Base-by-base conservation (phyloP, 1,140 invertebrate genomes). In the Heliconius eleuchia region DNA sequence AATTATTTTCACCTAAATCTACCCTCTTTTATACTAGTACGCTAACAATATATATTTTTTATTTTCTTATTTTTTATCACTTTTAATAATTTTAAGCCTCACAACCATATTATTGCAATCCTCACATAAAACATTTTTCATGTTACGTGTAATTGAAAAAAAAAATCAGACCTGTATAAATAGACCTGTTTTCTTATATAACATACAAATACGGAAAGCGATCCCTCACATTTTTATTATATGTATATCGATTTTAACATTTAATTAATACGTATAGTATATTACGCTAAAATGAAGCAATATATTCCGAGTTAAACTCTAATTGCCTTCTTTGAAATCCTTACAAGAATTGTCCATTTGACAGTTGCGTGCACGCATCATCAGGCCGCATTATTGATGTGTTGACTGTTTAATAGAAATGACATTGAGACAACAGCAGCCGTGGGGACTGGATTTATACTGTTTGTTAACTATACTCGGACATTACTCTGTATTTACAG, bases 351-450 rank as follows among this genome's bases (percentile, higher is more conserved):
- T 30, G 23, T 30, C 9, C 60, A 66, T 30, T 66, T 66, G 60
- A 13, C 19, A 23, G 57, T 42, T 50, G 74, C 60, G 74, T 70
- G 60, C 23, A 70, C 74, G 57, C 60, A 70, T 66, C 60, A 30
- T 66, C 27, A 5, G 0, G 60, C 23, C 42, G 42, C 74, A 76
- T 75, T 60, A 60, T 39, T 23, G 52, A 60, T 23, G 73, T 30
- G 23, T 60, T 27, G 74, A 76, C 46, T 5, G 16, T 37, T 71
- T 76, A 66, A 76, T 76, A 37, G 57, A 42, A 77, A 72, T 70
- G 76, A 71, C 76, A 77, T 77, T 71, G 76, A 77, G 76, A 23
- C 23, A 30, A 46, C 16, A 34, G 74, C 27, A 30, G 27, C 23
- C 60, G 23, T 11, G n/a, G 60, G 27, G 9, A 66, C 60, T 66